A percentile compares a stretch with the other conserved stretches of the same genome.
phyloP scores from a whole-genome alignment of 2,113 vertebrate genomes.

The Eira barbara region DNA sequence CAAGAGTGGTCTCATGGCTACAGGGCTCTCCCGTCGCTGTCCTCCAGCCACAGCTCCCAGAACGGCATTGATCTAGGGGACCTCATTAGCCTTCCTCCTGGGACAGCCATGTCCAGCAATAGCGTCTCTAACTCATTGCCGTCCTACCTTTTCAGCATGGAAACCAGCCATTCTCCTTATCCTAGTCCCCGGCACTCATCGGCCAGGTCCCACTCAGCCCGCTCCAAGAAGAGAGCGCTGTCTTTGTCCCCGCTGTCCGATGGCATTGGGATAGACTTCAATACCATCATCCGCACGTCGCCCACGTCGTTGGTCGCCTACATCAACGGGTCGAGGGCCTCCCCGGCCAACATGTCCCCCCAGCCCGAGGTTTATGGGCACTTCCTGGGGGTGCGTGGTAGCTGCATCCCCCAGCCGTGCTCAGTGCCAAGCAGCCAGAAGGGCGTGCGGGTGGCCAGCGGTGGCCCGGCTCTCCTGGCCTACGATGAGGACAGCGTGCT shows the following conservation, averaged over 20 bases:
- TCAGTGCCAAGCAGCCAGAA: conserved; percentile 76
- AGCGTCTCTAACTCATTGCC: conserved; percentile 86
- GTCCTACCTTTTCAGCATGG: conserved; percentile 87
- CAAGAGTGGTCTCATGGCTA: conserved; percentile 91
- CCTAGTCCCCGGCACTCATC: conserved; percentile 85
- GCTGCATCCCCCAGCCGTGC: conserved; percentile 87
- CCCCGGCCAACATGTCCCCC: conserved; percentile 86
- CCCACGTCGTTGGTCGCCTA: conserved; percentile 96
- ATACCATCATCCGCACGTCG: conserved; percentile 94
- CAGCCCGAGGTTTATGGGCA: conserved; percentile 95
- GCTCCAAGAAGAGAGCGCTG: conserved; percentile 90
- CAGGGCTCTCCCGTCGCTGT: conserved; percentile 84
- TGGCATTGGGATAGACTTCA: conserved; percentile 93
- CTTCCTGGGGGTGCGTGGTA: conserved; percentile 92
- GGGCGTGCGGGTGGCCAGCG: conserved; percentile 72
- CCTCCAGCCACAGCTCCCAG: conserved; percentile 79
- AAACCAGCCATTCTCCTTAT: conserved; percentile 80
- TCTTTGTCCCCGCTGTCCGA: conserved; percentile 93
- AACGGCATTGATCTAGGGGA: conserved; percentile 85
- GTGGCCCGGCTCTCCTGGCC: conserved; percentile 65
- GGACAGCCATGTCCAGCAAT: conserved; percentile 83
- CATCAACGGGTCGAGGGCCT: conserved; percentile 90
- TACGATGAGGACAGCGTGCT: conserved; percentile 56
- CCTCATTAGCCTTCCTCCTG: conserved; percentile 80
- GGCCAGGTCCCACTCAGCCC: conserved; percentile 75